Base-by-base conservation (phyloP, 2,888 invertebrate species). In the Epicampocera succincta region DNA sequence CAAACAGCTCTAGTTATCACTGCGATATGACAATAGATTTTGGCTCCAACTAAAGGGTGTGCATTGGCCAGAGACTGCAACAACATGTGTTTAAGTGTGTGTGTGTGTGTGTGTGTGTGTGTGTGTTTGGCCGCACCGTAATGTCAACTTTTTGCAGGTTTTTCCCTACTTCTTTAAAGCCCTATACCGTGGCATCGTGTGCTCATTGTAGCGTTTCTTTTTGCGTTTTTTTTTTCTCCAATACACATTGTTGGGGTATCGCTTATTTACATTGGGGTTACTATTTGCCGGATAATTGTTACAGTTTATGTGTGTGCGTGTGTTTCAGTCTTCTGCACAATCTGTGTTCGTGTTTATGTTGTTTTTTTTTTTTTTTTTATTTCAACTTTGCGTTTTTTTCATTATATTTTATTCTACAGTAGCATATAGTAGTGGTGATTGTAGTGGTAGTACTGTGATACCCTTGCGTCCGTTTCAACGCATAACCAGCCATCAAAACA, bases 71-170 rank as follows among this genome's bases (percentile, higher is more conserved):
- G 21, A 19, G 56, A 38, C 17, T n/a, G 42, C 17, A 50, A 54
- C 13, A 12, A 33, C 9, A 33, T 9, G 8, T 33, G 33, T 33
- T 33, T 44, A 17, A 46, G 12, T 58, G 65, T 68, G 11, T 50
- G 68, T 75, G 11, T 65, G 68, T 66, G 44, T 66, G 56, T 72
- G 65, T 77, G 46, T 79, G 69, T 79, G 65, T 80, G 54, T 77
- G 48, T 69, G 69, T 13, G 42, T 19, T 42, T 63, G n/a, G 80
- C 69, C 61, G 63, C 83, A 78, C 56, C 38, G 80, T 83, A 84
- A 84, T 87, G 87, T 88, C 87, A 87, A 86, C 85, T 84, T 86
- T 88, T 86, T 87, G 88, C 85, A 86, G 84, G 84, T 78, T 86
- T 60, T 85, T 75, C 74, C 83, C 84, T 78, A 63, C 12, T 68